Base-by-base conservation (phyloP, 2,888 invertebrate genomes). In the Petrophora chlorosata region DNA sequence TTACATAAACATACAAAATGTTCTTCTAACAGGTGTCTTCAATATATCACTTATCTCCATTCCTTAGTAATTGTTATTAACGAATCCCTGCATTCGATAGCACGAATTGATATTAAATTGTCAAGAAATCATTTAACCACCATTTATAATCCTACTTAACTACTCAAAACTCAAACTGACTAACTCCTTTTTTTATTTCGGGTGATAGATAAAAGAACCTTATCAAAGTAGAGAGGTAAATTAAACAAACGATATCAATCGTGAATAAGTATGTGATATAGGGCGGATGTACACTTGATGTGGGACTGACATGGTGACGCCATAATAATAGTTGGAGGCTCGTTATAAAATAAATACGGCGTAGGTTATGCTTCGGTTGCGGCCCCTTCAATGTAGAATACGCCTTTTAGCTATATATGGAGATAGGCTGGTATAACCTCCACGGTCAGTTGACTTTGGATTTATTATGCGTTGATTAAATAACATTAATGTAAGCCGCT, bases 261-360 rank as follows among this genome's bases (percentile, higher is more conserved):
- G 71, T 80, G 59, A 67, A 70, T 63, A 70, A 73, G 45, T 73
- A 73, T 74, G 67, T 71, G 78, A 77, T 80, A 73, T 73, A 73
- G 82, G 84, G 85, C 87, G 89, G 86, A 88, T 87, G 85, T 82
- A 60, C 70, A 73, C 64, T 72, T 89, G 87, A 89, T 83, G 81
- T 81, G 76, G 85, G 86, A 76, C 73, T 87, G 89, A 87, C 87
- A 81, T 57, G 68, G 78, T 85, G 87, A 90, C 84, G 87, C 76
- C 65, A 74, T 89, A 88, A 88, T 89, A 82, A 89, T 81, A 85
- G 87, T 79, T 76, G 73, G 71, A 68, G 72, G 73, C 82, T 87
- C 81, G 85, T 88, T 87, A 85, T 81, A 77, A 78, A 79, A 84
- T 83, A 82, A 85, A 85, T 86, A 82, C 75, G 73, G 74, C 71